Conservation (phyloP, 2,113 vertebrate genomes). For the Brachypteracias leptosomus region DNA sequence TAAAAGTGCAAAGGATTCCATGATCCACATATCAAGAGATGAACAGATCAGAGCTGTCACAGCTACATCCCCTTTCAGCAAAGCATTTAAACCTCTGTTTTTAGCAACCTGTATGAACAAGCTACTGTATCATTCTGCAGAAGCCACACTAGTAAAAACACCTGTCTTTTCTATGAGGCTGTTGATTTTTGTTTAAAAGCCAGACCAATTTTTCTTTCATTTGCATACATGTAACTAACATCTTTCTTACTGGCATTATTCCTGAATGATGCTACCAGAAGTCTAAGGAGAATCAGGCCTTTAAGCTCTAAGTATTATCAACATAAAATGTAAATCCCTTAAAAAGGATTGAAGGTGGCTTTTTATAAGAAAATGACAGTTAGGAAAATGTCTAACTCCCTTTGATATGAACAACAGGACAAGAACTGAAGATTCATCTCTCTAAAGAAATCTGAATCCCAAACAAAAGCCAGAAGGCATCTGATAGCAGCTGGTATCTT, state of each 20-base stretch:
- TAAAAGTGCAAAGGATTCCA: neutral
- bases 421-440: neutral
- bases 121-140: neutral
- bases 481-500: neutral
- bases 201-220: neutral
- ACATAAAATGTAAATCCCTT: slow-evolving; percentile 20
- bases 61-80: neutral
- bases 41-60: neutral
- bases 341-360: slow-evolving; percentile 15
- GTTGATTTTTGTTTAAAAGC: neutral
- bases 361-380: slow-evolving; percentile 5
- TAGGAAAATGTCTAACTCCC: neutral
- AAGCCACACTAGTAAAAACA: neutral
- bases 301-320: slow-evolving; percentile 4
- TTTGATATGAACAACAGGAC: neutral
- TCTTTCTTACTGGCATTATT: neutral
- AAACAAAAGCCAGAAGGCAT: neutral
- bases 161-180: neutral
- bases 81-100: neutral
- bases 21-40: neutral
- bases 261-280: neutral
- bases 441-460: neutral
- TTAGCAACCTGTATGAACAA: neutral
- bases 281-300: neutral
- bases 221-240: neutral